Percentiles rank a stretch among this genome's conserved stretches.
These are phyloP conservation scores for Otis tarda DNA, from an alignment of 2,113 vertebrate genomes.

Conservation along the genomic window DNA sequence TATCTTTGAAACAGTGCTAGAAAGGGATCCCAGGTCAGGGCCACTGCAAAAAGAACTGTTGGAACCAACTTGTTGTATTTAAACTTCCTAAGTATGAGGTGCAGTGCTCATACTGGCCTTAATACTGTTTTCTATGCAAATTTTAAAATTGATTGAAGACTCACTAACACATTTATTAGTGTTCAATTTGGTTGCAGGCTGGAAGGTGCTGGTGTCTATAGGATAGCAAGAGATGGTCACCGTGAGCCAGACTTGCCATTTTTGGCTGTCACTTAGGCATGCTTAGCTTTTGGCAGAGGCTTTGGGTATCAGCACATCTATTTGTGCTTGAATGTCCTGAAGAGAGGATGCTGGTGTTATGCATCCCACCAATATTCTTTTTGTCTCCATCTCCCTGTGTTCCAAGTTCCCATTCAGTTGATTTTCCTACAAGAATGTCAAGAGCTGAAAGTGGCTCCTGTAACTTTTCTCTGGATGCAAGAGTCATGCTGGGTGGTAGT, in stretches of 20 bases:
- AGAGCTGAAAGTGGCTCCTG: background rate
- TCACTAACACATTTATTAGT: background rate
- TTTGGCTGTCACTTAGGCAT: background rate
- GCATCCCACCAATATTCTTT: background rate
- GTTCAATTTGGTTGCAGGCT: background rate
- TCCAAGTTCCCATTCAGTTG: background rate
- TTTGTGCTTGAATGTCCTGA: background rate
- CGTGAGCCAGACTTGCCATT: background rate
- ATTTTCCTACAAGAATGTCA: background rate
- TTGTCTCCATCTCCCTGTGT: background rate
- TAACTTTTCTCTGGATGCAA: background rate
- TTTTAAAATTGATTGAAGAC: background rate
- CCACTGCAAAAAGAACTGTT: too few species aligned
- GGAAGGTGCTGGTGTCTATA: background rate
- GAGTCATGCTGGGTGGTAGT: background rate
- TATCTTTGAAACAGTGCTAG: too few species aligned
- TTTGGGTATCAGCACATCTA: background rate
- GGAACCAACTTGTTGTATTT: too few species aligned
- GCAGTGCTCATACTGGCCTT: background rate
- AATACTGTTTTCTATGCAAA: background rate
- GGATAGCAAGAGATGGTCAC: background rate
- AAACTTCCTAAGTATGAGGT: too few species aligned
- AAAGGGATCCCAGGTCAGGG: too few species aligned
- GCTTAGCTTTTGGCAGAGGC: background rate
- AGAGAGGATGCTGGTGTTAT: background rate